Conservation (phyloP, 2,888 invertebrate species). For the Nephrotoma flavescens region DNA sequence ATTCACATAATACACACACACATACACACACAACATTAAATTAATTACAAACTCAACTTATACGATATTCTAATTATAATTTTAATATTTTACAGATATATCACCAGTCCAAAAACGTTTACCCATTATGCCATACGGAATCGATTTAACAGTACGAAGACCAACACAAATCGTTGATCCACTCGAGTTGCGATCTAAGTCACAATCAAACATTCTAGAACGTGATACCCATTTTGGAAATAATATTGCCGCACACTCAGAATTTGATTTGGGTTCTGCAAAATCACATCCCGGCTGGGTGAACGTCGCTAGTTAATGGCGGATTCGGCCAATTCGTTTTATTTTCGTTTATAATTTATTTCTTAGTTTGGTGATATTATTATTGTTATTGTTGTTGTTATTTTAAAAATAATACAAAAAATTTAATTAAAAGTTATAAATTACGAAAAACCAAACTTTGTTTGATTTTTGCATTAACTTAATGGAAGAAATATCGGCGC, state of each 20-base stretch:
- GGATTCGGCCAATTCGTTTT: not conserved
- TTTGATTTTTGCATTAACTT: not conserved
- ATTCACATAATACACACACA: conserved; percentile 29
- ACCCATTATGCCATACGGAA: not conserved
- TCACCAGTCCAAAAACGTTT: not conserved
- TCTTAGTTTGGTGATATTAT: not conserved
- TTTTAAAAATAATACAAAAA: not conserved
- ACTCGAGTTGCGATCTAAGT: not conserved
- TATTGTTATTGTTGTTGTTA: not conserved
- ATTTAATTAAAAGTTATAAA: not conserved
- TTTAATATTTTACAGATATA: not conserved
- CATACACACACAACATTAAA: not conserved
- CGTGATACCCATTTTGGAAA: not conserved
- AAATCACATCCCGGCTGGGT: conserved; percentile 4
- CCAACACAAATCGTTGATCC: not conserved
- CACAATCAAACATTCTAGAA: not conserved
- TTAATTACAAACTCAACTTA: not conserved
- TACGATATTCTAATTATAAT: not conserved
- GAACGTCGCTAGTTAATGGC: not conserved
- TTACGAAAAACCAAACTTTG: not conserved
- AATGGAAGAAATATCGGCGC: too few species aligned
- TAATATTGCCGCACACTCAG: not conserved
- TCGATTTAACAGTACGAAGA: not conserved
- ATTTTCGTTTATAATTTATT: not conserved
- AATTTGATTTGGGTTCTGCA: not conserved